Evolutionary conservation across 1,140 invertebrate genomes (phyloP).

Genomic region (Bombus vancouverensis): DNA sequence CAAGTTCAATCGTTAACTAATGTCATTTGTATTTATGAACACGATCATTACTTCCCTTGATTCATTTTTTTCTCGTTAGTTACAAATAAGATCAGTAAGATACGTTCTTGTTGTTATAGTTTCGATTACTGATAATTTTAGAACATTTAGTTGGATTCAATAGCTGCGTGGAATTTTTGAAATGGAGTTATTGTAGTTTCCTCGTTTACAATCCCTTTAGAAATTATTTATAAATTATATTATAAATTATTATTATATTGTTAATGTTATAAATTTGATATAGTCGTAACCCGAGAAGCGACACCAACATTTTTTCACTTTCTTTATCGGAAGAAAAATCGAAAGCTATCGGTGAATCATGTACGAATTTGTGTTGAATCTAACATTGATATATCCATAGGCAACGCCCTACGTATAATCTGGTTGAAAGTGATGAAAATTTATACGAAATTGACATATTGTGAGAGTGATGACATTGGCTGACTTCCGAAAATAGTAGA

Average conservation of each 20-base stretch:
- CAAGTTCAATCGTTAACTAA: background rate
- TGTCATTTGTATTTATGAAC: background rate
- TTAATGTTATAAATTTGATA: no score
- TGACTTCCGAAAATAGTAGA: background rate
- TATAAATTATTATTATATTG: no score
- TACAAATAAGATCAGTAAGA: background rate
- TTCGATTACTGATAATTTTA: background rate
- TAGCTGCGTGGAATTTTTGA: no score
- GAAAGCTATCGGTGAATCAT: no score
- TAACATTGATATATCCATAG: background rate
- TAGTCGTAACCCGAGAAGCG: no score
- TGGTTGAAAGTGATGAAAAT: background rate
- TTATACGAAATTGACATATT: background rate
- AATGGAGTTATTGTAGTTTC: no score
- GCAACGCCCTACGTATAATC: background rate
- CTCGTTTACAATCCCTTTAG: no score
- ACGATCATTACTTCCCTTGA: background rate
- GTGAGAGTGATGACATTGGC: background rate
- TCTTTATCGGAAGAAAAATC: background rate
- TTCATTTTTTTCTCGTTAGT: background rate
- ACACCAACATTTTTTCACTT: background rate
- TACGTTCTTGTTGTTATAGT: background rate
- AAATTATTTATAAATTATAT: no score
- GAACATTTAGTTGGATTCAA: background rate
- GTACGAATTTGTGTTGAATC: background rate